These are phyloP conservation scores for Oncorhynchus gorbuscha DNA, from an alignment of 2,113 vertebrate genomes.

Conservation along the genomic window DNA sequence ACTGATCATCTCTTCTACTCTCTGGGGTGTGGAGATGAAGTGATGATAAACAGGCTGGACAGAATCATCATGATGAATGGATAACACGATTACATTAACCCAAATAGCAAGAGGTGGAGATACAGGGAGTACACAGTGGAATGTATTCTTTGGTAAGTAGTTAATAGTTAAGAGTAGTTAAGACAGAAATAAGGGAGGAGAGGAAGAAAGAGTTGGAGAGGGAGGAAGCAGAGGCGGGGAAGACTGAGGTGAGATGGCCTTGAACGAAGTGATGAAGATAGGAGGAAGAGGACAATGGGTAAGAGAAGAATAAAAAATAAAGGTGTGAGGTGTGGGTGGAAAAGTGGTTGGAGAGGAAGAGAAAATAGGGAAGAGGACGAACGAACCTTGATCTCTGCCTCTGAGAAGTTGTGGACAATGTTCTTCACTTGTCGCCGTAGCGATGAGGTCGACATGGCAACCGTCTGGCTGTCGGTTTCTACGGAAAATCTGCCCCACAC, in stretches of 20 bases:
- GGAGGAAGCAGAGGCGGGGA: background rate
- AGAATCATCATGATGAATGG: background rate
- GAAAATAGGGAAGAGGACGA: constrained; percentile 6
- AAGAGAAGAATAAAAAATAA: background rate
- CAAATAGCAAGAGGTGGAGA: background rate
- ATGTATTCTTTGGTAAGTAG: background rate
- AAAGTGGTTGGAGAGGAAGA: background rate
- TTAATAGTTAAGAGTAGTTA: background rate
- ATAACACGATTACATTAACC: background rate
- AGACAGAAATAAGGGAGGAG: background rate
- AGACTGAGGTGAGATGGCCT: background rate
- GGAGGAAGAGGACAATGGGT: background rate
- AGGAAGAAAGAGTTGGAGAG: background rate
- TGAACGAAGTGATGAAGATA: background rate
- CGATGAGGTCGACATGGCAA: constrained; percentile 90
- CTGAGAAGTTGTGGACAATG: constrained; percentile 92
- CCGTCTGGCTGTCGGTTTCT: constrained; percentile 67
- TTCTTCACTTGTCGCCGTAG: constrained; percentile 91
- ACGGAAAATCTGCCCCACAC: constrained; percentile 56
- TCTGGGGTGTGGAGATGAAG: background rate
- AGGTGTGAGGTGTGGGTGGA: background rate
- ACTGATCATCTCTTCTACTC: background rate
- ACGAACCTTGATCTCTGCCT: constrained; percentile 90
- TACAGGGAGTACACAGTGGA: background rate
- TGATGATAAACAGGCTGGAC: background rate